A percentile compares a stretch with the other conserved stretches of the same genome.
phyloP scores from a whole-genome alignment of 2,888 invertebrate genomes.

The Diadegma fenestrale region DNA sequence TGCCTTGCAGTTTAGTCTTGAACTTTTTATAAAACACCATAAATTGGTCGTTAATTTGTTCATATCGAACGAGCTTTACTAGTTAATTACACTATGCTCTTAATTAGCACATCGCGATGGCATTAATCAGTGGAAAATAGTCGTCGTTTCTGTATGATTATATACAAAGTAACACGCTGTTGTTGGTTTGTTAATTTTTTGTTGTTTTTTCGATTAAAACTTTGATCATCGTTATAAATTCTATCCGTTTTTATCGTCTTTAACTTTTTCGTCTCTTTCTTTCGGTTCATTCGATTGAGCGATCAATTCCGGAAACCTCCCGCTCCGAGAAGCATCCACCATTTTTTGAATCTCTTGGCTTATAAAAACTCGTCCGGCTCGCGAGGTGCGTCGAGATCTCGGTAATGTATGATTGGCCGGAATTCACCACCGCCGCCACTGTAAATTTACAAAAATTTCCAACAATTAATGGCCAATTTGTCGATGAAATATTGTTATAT shows the following conservation, averaged over 20 bases:
- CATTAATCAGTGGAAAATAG: conserved; percentile 17
- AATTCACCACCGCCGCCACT: conserved; percentile 90
- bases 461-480: conserved; percentile 59
- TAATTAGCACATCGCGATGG: neutral
- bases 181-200: neutral
- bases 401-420: conserved; percentile 96
- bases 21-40: neutral
- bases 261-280: neutral
- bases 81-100: conserved; percentile 9
- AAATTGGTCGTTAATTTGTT: conserved; percentile 1
- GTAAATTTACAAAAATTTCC: conserved; percentile 80
- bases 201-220: conserved; percentile 7
- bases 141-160: conserved; percentile 26
- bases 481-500: neutral
- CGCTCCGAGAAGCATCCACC: neutral
- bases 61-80: neutral
- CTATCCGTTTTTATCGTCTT: neutral
- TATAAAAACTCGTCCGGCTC: conserved; percentile 95
- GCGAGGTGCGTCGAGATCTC: conserved; percentile 96
- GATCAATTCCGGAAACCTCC: conserved; percentile 39
- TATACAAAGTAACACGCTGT: neutral
- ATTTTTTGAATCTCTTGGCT: conserved; percentile 71
- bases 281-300: conserved; percentile 22
- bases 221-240: conserved; percentile 8
- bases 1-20: neutral